Evolutionary conservation across 1,140 invertebrate species (phyloP), one percentile per base, ranked within the genome.

Genomic region (Rhynchophorus ferrugineus): DNA sequence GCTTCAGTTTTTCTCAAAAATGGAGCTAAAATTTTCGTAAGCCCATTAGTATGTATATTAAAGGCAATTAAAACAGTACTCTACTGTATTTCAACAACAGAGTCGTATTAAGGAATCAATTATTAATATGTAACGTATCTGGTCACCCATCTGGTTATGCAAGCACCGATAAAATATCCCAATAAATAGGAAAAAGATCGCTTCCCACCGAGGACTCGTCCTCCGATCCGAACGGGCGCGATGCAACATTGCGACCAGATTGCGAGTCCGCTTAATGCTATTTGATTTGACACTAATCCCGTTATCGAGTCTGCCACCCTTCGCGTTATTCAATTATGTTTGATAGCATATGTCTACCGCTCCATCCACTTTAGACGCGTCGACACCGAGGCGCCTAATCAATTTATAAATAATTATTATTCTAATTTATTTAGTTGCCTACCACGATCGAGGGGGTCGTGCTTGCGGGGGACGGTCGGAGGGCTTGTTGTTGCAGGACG

Each of bases 241-340:
- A 54, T 49, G 50, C 52, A 54, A 58, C 47, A 44, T 59, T 61
- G 61, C 57, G 57, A 50, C 59, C 54, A 57, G 63, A 65, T 64
- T 67, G 61, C 60, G 44, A 62, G 49, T 53, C 57, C 54, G 49
- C 60, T 60, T 69, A 68, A 68, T 68, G 58, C 66, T 65, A 68
- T 68, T 69, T 67, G 67, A 69, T 69, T 68, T 69, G 67, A 69
- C 67, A 68, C 60, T 69, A 69, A 69, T 69, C 67, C 67, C 58
- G 60, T 69, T 69, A 69, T 69, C 67, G 66, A 67, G 61, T 68
- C 59, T 63, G 65, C 65, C 67, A 67, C 66, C 65, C 67, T 58
- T 65, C 66, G 60, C 63, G 59, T 64, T 59, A 66, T 60, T 55
- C 58, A 60, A 59, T 61, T 57, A 61, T 56, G 57, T 61, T 61